Evolutionary conservation across 2,797 vertebrate genomes (phyloP), one percentile per base, ranked within the genome.

Genomic region (Avahi laniger): DNA sequence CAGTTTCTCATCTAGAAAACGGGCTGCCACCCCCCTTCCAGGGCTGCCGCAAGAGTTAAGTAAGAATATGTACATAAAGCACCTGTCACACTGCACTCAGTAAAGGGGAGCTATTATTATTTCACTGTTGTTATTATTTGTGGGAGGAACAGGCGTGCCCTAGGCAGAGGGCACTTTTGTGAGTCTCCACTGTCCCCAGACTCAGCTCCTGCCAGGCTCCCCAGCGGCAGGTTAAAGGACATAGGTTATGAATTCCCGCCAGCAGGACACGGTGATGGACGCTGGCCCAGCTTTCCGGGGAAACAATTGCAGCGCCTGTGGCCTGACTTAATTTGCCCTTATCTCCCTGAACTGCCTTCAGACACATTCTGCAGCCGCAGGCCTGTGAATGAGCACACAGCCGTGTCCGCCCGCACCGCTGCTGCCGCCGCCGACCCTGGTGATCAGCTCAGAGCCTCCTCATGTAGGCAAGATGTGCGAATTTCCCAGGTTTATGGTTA

Each of bases 241-340:
- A 43, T 78, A 63, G 18, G 8, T 70, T 24, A 54, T 15, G 73
- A 73, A 72, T n/a, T 30, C 41, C 65, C 0, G 6, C 43, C 94
- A 87, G 75, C 41, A 14, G 91, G 13, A 2, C 8, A 3, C 1
- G 0, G 75, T 63, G 73, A 38, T 1, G 3, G 63, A 87, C 48
- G 28, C 30, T 2, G 6, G 75, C 59, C 75, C 24, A 30, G 84
- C 61, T 93, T 82, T 80, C 91, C 41, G 1, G 8, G 48, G 54
- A 96, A 95, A 89, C 65, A 85, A 67, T 76, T 54, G 79, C 89
- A 85, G 78, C 0, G 5, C 89, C 85, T 91, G 41, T 59, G 84
- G 93, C 89, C 89, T 79, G 83, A 75, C 65, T 96, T 87, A 14
- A 88, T 83, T 87, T 85, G 65, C 79, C 83, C 87, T 94, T 82